Conservation (phyloP, 2,797 vertebrate species). For the Peromyscus aztecus region DNA sequence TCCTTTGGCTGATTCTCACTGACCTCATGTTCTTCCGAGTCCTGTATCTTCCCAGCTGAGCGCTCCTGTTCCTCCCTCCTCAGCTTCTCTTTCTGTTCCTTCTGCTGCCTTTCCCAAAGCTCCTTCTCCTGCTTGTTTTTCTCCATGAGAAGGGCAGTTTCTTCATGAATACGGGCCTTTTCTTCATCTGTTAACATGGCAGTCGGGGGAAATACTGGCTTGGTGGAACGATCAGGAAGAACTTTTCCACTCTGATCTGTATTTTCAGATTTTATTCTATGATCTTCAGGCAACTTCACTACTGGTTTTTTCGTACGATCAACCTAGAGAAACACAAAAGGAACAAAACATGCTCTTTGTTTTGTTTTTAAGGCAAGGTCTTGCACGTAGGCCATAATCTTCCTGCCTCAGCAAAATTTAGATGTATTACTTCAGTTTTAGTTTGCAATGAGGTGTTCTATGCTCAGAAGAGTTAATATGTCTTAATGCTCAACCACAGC, state of each 20-base stretch:
- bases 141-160: constrained; percentile 89
- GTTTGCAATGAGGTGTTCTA: not conserved
- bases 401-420: constrained; percentile 45
- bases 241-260: constrained; percentile 88
- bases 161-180: constrained; percentile 89
- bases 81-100: constrained; percentile 88
- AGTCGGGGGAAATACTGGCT: constrained; percentile 87
- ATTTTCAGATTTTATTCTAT: constrained; percentile 87
- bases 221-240: constrained; percentile 93
- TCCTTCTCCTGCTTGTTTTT: constrained; percentile 92
- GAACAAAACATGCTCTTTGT: constrained; percentile 28
- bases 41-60: constrained; percentile 82
- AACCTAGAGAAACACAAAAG: constrained; percentile 88
- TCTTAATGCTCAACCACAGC: constrained; percentile 38
- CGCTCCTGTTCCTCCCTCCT: constrained; percentile 85
- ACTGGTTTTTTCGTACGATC: constrained; percentile 96
- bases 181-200: constrained; percentile 90
- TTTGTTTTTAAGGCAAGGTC: not conserved
- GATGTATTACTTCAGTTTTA: not conserved
- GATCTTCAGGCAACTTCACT: constrained; percentile 86
- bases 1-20: constrained; percentile 82
- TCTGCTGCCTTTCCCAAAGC: constrained; percentile 88
- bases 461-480: constrained; percentile 13
- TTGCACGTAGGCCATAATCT: not conserved
- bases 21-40: constrained; percentile 83